Base-by-base conservation (phyloP, 1,140 invertebrate species). In the Drosophila tristis region DNA sequence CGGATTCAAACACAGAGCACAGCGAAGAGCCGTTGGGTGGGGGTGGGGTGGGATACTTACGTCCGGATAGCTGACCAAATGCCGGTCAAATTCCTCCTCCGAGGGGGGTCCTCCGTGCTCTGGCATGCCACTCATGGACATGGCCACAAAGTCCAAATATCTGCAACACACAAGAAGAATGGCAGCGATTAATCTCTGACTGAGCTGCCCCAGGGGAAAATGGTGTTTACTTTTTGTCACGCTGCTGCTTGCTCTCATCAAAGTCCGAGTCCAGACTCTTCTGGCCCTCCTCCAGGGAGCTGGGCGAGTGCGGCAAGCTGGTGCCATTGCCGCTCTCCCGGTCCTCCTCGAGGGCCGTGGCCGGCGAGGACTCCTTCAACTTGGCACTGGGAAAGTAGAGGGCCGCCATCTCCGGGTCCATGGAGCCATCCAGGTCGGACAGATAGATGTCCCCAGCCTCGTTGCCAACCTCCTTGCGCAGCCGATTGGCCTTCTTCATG, bases 301-400 rank as follows among this genome's bases (percentile, higher is more conserved):
- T 96, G 4, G 98, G 98, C 50, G 97, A 98, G 85, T 98, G 97
- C 2, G 98, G 97, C 56, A 99, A 93, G 26, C 98, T 99, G 8
- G 97, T 96, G 5, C 98, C 98, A 91, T 98, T 98, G 45, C 98
- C 98, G 51, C 97, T 98, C 93, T 99, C 98, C 55, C 96, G 96
- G 93, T 99, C 98, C 91, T 98, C 97, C 91, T 99, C 98, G 0
- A 55, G 54, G 13, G 25, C 11, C 8, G 55, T 26, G 43, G 29
- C 94, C 94, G 29, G 51, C 5, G 67, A 47, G 1, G 65, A 35
- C 45, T 65, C 75, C 6, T 82, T 90, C 26, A 59, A 45, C 31
- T 48, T 68, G 42, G 61, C 93, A 90, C 91, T 93, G 78, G 97
- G 95, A 81, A 99, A 98, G 92, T 99, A 99, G 0, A 98, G 93